phyloP scores from a whole-genome alignment of 2,888 invertebrate genomes.

The Gisinianus flammeolus region DNA sequence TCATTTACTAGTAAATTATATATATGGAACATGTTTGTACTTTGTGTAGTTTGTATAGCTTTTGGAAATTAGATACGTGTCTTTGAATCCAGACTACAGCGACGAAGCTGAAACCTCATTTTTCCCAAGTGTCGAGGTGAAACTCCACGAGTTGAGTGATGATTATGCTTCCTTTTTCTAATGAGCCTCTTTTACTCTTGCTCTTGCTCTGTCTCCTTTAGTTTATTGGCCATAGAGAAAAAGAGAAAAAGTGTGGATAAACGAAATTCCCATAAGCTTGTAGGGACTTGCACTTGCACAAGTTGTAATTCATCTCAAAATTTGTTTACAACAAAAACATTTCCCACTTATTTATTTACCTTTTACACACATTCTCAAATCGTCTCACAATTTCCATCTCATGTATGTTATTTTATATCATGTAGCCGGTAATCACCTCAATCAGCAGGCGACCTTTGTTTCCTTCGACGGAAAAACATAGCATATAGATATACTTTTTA shows the following conservation, averaged over 20 bases:
- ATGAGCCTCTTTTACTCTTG: slow-evolving; percentile 28
- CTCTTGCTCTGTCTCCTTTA: too few relatives aligned
- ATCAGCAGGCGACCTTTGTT: too few relatives aligned
- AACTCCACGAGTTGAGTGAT: slow-evolving; percentile 12
- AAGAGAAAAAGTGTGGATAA: slow-evolving; percentile 22
- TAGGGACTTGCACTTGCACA: too few relatives aligned
- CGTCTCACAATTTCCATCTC: too few relatives aligned
- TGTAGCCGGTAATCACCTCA: too few relatives aligned
- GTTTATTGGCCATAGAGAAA: slow-evolving; percentile 23
- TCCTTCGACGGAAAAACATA: too few relatives aligned
- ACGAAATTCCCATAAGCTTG: slow-evolving; percentile 17
- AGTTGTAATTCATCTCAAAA: slow-evolving; percentile 12
- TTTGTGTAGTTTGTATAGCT: too few relatives aligned
- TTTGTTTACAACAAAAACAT: slow-evolving; percentile 13
- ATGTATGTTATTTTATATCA: too few relatives aligned
- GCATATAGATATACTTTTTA: too few relatives aligned
- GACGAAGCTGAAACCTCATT: not conserved
- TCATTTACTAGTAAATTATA: too few relatives aligned
- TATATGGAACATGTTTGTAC: slow-evolving; percentile 8
- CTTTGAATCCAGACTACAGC: not conserved
- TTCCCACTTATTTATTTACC: too few relatives aligned
- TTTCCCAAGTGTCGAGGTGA: slow-evolving; percentile 2
- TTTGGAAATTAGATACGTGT: not conserved
- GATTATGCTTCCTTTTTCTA: slow-evolving; percentile 18
- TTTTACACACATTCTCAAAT: too few relatives aligned